Evolutionary conservation across 2,797 vertebrate genomes (phyloP).

Genomic region (Babyrousa celebensis): DNA sequence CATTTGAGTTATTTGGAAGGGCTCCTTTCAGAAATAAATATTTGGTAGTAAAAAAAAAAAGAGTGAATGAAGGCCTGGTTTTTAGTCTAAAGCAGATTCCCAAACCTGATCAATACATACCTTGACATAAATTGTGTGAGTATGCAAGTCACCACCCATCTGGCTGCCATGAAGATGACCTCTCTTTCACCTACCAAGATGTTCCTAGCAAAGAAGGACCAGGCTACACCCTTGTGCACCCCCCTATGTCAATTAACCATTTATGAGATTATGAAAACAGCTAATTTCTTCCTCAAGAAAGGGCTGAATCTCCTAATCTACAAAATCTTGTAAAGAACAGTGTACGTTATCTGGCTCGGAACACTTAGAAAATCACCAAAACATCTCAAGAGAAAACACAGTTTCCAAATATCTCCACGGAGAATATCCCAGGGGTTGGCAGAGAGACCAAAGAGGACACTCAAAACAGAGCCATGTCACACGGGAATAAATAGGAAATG

Average conservation of each 20-base stretch:
- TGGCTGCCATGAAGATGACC: no score
- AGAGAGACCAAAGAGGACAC: not conserved
- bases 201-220: not conserved
- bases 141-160: not conserved
- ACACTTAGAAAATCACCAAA: not conserved
- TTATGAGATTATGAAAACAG: not conserved
- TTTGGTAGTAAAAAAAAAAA: not conserved
- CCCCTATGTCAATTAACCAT: not conserved
- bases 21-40: not conserved
- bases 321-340: not conserved
- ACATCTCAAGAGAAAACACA: not conserved
- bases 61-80: not conserved
- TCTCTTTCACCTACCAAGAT: not conserved
- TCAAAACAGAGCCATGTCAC: not conserved
- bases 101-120: not conserved
- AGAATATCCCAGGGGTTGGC: not conserved
- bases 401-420: not conserved
- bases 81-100: not conserved
- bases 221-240: not conserved
- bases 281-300: not conserved
- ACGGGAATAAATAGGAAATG: not conserved
- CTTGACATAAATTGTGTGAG: not conserved
- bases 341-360: not conserved
- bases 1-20: not conserved
- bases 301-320: not conserved